Percentiles rank a stretch among this genome's conserved stretches.
Conservation (phyloP, 2,797 vertebrate genomes). For the Otus scops region DNA sequence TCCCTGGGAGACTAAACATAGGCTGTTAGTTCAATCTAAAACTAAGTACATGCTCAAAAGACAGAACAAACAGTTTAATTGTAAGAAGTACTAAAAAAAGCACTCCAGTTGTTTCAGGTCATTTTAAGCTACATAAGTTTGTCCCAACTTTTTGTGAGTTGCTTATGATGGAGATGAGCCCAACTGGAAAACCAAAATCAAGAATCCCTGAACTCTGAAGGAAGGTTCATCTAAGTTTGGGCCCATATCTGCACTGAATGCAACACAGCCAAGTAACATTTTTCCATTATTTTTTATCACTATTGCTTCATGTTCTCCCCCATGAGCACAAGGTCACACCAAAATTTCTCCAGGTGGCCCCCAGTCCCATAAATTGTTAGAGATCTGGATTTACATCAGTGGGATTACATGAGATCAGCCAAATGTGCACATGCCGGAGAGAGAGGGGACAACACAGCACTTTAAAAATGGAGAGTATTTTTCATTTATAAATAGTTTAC, state of each 20-base stretch:
- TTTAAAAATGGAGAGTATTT: slow-evolving; percentile 72
- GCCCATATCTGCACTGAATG: neutral
- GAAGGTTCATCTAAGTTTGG: slow-evolving; percentile 26
- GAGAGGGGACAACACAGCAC: slow-evolving; percentile 59
- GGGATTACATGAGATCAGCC: slow-evolving; percentile 72
- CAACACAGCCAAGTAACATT: slow-evolving; percentile 49
- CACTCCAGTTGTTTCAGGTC: neutral
- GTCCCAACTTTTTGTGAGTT: neutral
- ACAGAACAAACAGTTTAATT: slow-evolving; percentile 12
- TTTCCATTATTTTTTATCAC: slow-evolving; percentile 59
- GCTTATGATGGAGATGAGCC: slow-evolving; percentile 46
- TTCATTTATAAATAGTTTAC: slow-evolving; percentile 80
- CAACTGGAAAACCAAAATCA: slow-evolving; percentile 14
- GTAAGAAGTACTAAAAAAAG: neutral
- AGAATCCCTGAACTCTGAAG: slow-evolving; percentile 6
- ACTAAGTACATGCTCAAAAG: neutral
- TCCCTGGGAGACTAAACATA: slow-evolving; percentile 38
- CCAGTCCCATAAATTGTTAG: slow-evolving; percentile 32
- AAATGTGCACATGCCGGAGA: slow-evolving; percentile 65
- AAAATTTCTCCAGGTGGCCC: neutral
- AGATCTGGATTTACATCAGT: slow-evolving; percentile 49
- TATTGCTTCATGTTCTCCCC: slow-evolving; percentile 14
- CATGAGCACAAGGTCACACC: slow-evolving; percentile 21
- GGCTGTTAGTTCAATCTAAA: slow-evolving; percentile 28
- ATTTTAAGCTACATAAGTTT: slow-evolving; percentile 17